A percentile compares a stretch with the other conserved stretches of the same genome.
Evolutionary conservation across 2,888 invertebrate species (phyloP).

Genomic region (Ichneumoninae sp.): DNA sequence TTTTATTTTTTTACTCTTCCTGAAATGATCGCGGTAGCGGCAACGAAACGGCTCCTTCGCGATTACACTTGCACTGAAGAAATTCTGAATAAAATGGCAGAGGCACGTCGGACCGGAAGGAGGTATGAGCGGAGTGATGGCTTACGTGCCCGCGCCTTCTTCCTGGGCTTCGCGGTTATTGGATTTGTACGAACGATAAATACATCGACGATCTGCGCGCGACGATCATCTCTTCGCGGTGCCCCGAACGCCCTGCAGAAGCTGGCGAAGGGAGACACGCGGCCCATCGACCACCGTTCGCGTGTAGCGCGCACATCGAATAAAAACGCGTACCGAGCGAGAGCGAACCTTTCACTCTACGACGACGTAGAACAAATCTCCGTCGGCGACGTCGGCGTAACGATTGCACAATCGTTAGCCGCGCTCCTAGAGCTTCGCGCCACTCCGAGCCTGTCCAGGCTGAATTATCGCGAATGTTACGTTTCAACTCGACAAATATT

Average conservation of each 20-base stretch:
- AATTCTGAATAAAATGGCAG: conserved; percentile 33
- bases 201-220: conserved; percentile 9
- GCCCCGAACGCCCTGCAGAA: not conserved
- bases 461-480: conserved; percentile 2
- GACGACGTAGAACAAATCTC: not conserved
- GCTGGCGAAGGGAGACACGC: not conserved
- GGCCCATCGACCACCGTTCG: not conserved
- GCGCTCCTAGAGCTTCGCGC: conserved; percentile 52
- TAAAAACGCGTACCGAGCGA: conserved; percentile 25
- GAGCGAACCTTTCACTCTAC: conserved; percentile 2
- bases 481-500: conserved; percentile 15
- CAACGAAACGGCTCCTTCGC: conserved; percentile 55
- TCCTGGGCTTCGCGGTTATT: conserved; percentile 45
- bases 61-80: conserved; percentile 57
- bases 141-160: conserved; percentile 31
- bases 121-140: conserved; percentile 4
- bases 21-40: conserved; percentile 42
- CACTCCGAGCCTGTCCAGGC: conserved; percentile 23
- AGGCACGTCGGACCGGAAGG: conserved; percentile 20
- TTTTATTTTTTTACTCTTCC: conserved; percentile 21
- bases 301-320: conserved; percentile 5
- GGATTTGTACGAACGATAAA: conserved; percentile 49
- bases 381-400: conserved; percentile 40
- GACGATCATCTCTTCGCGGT: conserved; percentile 27
- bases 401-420: conserved; percentile 45